These are phyloP conservation scores for Philhelius pedissequus DNA, from an alignment of 2,888 invertebrate genomes.

Conservation along the genomic window DNA sequence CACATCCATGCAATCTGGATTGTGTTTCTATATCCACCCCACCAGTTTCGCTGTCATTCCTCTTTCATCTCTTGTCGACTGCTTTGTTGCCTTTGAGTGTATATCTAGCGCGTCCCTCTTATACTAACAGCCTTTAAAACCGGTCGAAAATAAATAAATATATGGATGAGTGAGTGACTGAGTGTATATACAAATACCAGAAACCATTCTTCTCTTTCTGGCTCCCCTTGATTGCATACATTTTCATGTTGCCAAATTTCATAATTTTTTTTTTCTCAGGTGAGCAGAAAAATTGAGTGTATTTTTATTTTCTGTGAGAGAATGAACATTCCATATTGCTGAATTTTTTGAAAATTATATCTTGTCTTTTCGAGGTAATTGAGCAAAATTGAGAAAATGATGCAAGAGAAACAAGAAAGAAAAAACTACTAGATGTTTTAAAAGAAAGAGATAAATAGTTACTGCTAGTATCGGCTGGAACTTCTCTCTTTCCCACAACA, in stretches of 20 bases:
- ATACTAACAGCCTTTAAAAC: conserved; percentile 58
- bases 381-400: background rate
- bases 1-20: background rate
- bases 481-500: conserved; percentile 2
- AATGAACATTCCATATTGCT: conserved; percentile 39
- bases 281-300: conserved; percentile 31
- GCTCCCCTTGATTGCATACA: conserved; percentile 27
- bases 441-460: conserved; percentile 15
- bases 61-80: conserved; percentile 44
- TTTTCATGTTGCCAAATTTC: conserved; percentile 54
- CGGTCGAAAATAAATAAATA: conserved; percentile 47
- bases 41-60: conserved; percentile 46
- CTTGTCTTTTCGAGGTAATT: background rate
- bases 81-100: conserved; percentile 35
- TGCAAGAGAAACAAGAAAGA: background rate
- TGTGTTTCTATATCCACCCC: conserved; percentile 2
- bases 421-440: background rate
- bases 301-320: conserved; percentile 5
- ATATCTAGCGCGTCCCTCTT: conserved; percentile 62
- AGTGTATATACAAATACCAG: conserved; percentile 38
- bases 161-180: conserved; percentile 45
- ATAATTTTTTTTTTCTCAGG: conserved; percentile 6
- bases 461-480: conserved; percentile 20
- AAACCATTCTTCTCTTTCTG: conserved; percentile 18
- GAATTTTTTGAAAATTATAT: conserved; percentile 44